phyloP scores from a whole-genome alignment of 2,113 vertebrate genomes.

The Nipponia nippon region DNA sequence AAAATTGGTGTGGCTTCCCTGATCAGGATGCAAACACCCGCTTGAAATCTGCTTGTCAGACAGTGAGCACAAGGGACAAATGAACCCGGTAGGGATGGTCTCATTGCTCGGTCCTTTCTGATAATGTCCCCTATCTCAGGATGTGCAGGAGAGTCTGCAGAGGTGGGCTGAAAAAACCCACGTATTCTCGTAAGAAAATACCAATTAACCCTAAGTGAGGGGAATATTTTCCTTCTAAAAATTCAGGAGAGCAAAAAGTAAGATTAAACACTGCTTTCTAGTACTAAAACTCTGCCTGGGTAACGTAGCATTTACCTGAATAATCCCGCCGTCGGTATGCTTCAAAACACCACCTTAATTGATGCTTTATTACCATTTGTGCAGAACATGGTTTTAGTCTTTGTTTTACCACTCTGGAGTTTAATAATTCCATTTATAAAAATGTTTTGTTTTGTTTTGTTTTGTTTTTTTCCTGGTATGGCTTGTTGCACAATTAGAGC shows the following conservation, averaged over 20 bases:
- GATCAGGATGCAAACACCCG: not conserved
- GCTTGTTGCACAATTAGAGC: slow-evolving; percentile 10
- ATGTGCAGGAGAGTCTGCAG: not conserved
- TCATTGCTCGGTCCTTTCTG: not conserved
- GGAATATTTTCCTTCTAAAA: not conserved
- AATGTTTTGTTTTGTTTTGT: not conserved
- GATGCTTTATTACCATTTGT: not conserved
- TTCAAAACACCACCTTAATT: not conserved
- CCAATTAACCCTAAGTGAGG: not conserved
- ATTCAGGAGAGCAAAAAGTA: not conserved
- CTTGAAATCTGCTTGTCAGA: not conserved
- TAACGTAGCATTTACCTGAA: not conserved
- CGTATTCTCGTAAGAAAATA: not conserved
- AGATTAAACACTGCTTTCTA: not conserved
- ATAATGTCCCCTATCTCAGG: fast-evolving
- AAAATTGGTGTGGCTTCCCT: not conserved
- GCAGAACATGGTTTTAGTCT: not conserved
- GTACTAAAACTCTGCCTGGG: not conserved
- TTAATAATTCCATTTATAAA: slow-evolving; percentile 1
- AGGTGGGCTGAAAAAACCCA: not conserved
- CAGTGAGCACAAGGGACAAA: not conserved
- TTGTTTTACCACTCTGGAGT: not conserved
- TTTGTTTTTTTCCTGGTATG: not conserved
- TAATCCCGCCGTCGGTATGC: not conserved
- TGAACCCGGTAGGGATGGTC: not conserved